phyloP scores from a whole-genome alignment of 2,888 invertebrate species.

The Isoperla grammatica region DNA sequence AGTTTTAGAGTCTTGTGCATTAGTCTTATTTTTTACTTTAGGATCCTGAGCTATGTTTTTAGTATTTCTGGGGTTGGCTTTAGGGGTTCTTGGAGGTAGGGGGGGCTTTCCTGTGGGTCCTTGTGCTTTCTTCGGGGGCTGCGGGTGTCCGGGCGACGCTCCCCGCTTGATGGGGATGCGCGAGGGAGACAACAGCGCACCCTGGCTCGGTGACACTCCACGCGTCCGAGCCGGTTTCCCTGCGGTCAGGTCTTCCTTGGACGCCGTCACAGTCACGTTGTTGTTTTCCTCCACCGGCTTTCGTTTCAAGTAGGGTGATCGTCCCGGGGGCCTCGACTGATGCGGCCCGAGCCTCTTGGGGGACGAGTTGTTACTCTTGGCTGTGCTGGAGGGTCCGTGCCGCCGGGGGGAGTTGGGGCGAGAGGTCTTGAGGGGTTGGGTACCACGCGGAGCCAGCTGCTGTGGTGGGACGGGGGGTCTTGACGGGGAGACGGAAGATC shows the following conservation, averaged over 20 bases:
- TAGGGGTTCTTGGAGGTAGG: constrained; percentile 14
- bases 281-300: too few relatives aligned
- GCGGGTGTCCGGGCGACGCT: not conserved
- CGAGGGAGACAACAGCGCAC: not conserved
- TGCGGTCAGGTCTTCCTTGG: too few relatives aligned
- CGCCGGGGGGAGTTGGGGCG: not conserved
- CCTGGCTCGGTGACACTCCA: not conserved
- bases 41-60: constrained; percentile 11
- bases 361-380: constrained; percentile 6
- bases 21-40: not conserved
- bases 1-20: not conserved
- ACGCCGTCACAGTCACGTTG: too few relatives aligned
- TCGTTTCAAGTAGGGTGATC: not conserved
- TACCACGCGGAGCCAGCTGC: not conserved
- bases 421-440: not conserved
- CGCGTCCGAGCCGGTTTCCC: not conserved
- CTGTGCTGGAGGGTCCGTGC: not conserved
- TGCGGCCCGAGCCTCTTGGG: constrained; percentile 8
- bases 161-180: constrained; percentile 4
- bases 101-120: constrained; percentile 21
- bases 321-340: not conserved
- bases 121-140: not conserved
- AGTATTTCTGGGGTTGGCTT: not conserved
- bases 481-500: constrained; percentile 6
- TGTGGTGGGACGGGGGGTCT: not conserved